Conservation (phyloP, 2,888 invertebrate genomes). For the Ethmia dodecea region DNA sequence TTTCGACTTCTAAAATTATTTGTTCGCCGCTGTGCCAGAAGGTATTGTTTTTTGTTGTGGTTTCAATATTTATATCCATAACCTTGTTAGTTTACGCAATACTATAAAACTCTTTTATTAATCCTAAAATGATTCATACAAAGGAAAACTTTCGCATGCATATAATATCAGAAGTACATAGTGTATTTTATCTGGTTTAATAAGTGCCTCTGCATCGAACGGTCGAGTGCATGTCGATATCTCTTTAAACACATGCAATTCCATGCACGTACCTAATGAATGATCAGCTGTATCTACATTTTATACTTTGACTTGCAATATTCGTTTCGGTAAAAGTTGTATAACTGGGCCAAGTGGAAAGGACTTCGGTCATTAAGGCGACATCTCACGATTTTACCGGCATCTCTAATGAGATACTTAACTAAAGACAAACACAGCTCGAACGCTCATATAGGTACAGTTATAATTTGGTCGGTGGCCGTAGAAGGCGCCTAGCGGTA, state of each 20-base stretch:
- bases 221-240: slow-evolving; percentile 18
- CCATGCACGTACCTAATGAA: slow-evolving; percentile 11
- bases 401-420: slow-evolving; percentile 38
- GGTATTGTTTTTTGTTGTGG: slow-evolving; percentile 48
- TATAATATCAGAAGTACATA: background rate
- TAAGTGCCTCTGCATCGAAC: slow-evolving; percentile 10
- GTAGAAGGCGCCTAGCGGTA: slow-evolving; percentile 60
- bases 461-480: slow-evolving; percentile 57
- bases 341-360: slow-evolving; percentile 34
- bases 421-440: slow-evolving; percentile 33
- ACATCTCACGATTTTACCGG: slow-evolving; percentile 42
- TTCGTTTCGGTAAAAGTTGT: slow-evolving; percentile 10
- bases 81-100: background rate
- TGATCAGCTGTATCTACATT: slow-evolving; percentile 5
- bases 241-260: slow-evolving; percentile 21
- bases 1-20: slow-evolving; percentile 53
- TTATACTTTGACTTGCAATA: too few species aligned
- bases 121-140: background rate
- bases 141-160: too few species aligned
- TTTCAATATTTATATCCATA: slow-evolving; percentile 14
- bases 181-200: background rate
- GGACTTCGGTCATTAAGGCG: slow-evolving; percentile 32
- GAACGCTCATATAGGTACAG: slow-evolving; percentile 44
- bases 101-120: background rate
- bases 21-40: slow-evolving; percentile 55